phyloP scores from a whole-genome alignment of 64 coral and sea anemone species.

The Platygyra sinensis region DNA sequence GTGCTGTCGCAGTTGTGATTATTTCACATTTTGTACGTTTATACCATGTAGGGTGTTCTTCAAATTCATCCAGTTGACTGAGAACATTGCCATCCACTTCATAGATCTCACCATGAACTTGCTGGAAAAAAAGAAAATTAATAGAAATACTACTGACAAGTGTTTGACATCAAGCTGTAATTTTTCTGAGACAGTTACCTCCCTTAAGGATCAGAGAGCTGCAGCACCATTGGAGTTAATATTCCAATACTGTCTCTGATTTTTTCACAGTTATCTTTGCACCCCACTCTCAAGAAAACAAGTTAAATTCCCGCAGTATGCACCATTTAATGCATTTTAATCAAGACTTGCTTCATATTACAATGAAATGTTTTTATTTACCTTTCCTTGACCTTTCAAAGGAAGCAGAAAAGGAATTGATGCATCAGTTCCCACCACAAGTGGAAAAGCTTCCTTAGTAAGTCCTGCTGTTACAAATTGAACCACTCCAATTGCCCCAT shows the following conservation, averaged over 20 bases:
- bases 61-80: slow-evolving; percentile 58
- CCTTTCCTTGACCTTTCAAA: slow-evolving; percentile 78
- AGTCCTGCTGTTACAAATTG: slow-evolving; percentile 42
- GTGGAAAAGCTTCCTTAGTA: slow-evolving; percentile 75
- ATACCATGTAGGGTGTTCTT: slow-evolving; percentile 82
- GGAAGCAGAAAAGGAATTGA: slow-evolving; percentile 77
- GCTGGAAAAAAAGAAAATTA: slow-evolving; percentile 30
- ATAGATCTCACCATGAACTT: slow-evolving; percentile 81
- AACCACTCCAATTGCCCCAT: slow-evolving; percentile 36
- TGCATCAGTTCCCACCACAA: slow-evolving; percentile 75
- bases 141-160: background rate
- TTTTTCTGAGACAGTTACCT: too few species aligned
- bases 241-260: too few species aligned
- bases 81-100: slow-evolving; percentile 74
- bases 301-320: too few species aligned
- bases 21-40: slow-evolving; percentile 52
- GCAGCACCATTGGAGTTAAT: too few species aligned
- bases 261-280: too few species aligned
- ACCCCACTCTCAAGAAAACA: too few species aligned
- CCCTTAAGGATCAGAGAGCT: too few species aligned
- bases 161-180: background rate
- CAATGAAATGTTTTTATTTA: background rate
- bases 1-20: slow-evolving; percentile 16
- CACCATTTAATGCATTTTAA: too few species aligned
- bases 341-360: too few species aligned